A percentile compares a stretch with the other conserved stretches of the same genome.
These are phyloP conservation scores for Lordiphosa fenestrarum DNA, from an alignment of 2,888 invertebrate species.

Conservation along the genomic window DNA sequence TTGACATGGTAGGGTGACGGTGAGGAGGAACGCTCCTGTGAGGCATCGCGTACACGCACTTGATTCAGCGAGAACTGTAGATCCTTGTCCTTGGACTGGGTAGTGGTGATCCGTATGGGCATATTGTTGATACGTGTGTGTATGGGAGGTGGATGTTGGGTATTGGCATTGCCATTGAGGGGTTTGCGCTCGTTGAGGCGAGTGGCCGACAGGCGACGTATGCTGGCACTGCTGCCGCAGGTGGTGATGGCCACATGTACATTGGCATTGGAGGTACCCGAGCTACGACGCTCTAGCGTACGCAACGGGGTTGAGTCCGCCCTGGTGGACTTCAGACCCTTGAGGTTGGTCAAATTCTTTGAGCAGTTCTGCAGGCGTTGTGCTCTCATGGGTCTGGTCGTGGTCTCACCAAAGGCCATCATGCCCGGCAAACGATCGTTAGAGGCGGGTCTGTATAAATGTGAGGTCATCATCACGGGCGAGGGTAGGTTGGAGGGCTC, in stretches of 20 bases:
- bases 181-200: constrained; percentile 37
- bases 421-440: constrained; percentile 61
- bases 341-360: constrained; percentile 13
- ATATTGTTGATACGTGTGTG: constrained; percentile 50
- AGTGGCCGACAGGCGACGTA: constrained; percentile 11
- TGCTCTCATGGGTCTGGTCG: constrained; percentile 2
- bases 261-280: constrained; percentile 36
- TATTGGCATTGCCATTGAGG: constrained; percentile 29
- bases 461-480: constrained; percentile 29
- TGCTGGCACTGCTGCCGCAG: constrained; percentile 6
- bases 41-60: constrained; percentile 27
- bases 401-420: constrained; percentile 31
- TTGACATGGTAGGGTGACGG: constrained; percentile 55
- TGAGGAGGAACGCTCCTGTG: constrained; percentile 5
- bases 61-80: constrained; percentile 36
- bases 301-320: not conserved
- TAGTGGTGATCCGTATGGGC: constrained; percentile 56
- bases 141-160: constrained; percentile 24
- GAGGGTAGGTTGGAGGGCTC: constrained; percentile 1
- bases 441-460: constrained; percentile 26
- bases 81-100: constrained; percentile 27
- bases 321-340: constrained; percentile 10
- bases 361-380: constrained; percentile 16
- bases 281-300: constrained; percentile 25
- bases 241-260: constrained; percentile 13